Conservation (phyloP, 2,113 vertebrate species). For the Lynx canadensis region DNA sequence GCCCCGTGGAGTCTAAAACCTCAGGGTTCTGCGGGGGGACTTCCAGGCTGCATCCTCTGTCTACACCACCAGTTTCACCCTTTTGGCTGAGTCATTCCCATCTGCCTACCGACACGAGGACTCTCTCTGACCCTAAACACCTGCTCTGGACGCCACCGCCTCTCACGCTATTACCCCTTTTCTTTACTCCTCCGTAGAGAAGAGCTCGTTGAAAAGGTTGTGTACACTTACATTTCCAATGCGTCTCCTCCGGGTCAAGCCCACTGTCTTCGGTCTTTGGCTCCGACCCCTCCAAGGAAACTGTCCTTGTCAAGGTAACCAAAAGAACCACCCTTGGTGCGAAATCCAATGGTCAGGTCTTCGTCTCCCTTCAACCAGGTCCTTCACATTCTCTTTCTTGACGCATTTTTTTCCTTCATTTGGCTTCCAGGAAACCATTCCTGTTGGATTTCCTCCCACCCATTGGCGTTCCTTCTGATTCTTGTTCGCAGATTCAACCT, state of each 20-base stretch:
- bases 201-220: not conserved
- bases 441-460: not conserved
- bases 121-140: not conserved
- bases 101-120: not conserved
- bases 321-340: not conserved
- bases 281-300: not conserved
- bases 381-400: not conserved
- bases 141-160: not conserved
- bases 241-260: not conserved
- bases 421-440: not conserved
- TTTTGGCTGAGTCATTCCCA: not conserved
- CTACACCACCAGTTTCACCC: not conserved
- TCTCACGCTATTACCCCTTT: not conserved
- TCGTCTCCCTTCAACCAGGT: not conserved
- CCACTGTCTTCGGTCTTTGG: not conserved
- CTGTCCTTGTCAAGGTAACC: not conserved
- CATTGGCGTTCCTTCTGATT: not conserved
- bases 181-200: not conserved
- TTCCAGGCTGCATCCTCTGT: not conserved
- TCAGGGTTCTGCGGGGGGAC: constrained; percentile 8
- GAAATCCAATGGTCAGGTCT: not conserved
- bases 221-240: not conserved
- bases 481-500: not conserved
- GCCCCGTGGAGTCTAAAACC: constrained; percentile 6
- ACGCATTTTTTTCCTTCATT: not conserved